Evolutionary conservation across 1,140 invertebrate genomes (phyloP).

Genomic region (Drosophila ambigua): DNA sequence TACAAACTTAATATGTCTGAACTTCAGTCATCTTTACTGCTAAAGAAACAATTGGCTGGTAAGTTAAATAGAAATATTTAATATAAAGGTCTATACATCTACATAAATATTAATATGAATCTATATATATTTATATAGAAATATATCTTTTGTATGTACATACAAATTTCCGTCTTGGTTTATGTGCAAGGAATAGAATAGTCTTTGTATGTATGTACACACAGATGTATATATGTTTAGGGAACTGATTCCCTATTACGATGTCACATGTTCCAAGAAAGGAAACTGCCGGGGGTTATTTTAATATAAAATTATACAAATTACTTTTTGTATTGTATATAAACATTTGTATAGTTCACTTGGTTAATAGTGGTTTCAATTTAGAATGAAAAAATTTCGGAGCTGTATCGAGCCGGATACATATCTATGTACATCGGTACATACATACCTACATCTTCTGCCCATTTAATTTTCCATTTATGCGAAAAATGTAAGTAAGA

Average conservation of each 20-base stretch:
- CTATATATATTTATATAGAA: not conserved
- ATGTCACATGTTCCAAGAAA: slow-evolving; percentile 5
- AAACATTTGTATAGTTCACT: no score
- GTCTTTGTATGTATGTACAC: slow-evolving; percentile 1
- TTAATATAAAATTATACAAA: not conserved
- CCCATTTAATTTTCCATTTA: no score
- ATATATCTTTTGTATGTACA: not conserved
- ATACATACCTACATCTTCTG: no score
- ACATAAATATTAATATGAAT: slow-evolving; percentile 3
- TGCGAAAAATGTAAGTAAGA: no score
- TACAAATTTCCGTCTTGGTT: not conserved
- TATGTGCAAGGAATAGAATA: no score
- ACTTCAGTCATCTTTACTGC: slow-evolving; percentile 96
- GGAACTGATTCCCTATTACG: not conserved
- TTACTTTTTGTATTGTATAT: no score
- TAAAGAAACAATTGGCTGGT: slow-evolving; percentile 98
- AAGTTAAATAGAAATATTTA: slow-evolving; percentile 70
- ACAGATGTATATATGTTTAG: not conserved
- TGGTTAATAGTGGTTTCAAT: no score
- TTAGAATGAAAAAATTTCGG: no score
- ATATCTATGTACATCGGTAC: not conserved
- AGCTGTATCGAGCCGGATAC: not conserved
- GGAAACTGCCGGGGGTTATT: no score
- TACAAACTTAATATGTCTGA: slow-evolving; percentile 89
- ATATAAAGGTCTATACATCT: slow-evolving; percentile 13